Conservation (phyloP, 2,113 vertebrate genomes). For the Coreoperca whiteheadi region DNA sequence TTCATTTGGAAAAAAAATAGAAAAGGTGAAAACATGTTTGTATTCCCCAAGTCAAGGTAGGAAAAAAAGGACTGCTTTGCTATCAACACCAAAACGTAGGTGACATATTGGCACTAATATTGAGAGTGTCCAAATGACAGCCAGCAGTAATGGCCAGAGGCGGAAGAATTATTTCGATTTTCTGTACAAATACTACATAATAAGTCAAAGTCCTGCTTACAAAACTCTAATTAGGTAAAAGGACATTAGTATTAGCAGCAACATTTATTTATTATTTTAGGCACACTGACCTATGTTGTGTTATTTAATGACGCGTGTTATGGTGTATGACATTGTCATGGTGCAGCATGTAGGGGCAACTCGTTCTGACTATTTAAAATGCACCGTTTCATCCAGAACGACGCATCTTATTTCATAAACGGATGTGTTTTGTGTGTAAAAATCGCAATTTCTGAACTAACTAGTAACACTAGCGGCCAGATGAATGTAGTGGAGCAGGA, state of each 20-base stretch:
- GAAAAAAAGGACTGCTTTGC: too few species aligned
- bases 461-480: neutral
- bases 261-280: too few species aligned
- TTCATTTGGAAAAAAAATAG: too few species aligned
- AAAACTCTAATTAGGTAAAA: neutral
- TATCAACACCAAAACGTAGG: too few species aligned
- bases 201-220: neutral
- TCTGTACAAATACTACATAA: neutral
- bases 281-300: too few species aligned
- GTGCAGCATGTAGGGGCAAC: neutral
- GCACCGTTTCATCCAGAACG: neutral
- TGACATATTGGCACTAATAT: too few species aligned
- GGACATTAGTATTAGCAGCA: neutral
- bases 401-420: neutral
- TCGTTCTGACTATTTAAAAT: neutral
- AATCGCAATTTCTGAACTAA: neutral
- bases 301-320: neutral
- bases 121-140: too few species aligned
- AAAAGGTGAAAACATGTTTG: too few species aligned
- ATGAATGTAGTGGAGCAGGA: neutral
- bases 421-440: neutral
- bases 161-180: too few species aligned
- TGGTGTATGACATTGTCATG: too few species aligned
- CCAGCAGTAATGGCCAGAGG: too few species aligned
- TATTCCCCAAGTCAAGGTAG: too few species aligned